A percentile compares a stretch with the other conserved stretches of the same genome.
These are phyloP conservation scores for Diorhabda sublineata DNA, from an alignment of 1,140 invertebrate species.

Conservation along the genomic window DNA sequence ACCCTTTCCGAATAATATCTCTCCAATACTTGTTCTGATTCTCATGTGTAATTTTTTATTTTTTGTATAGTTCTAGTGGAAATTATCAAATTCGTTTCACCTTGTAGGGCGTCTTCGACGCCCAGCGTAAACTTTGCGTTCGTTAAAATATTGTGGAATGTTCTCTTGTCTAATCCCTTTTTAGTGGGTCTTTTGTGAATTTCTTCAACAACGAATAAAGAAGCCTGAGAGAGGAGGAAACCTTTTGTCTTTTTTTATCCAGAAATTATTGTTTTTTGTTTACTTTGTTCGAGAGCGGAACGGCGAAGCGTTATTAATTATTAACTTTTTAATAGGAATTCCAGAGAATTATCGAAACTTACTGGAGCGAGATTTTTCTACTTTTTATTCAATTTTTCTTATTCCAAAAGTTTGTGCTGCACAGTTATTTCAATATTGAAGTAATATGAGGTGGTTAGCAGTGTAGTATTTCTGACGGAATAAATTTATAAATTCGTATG, in stretches of 20 bases:
- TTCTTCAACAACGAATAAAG: slow-evolving; percentile 1
- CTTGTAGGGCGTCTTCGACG: too few species aligned
- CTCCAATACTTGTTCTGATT: too few species aligned
- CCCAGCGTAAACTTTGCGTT: not conserved
- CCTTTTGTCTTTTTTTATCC: slow-evolving; percentile 1
- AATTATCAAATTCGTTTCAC: too few species aligned
- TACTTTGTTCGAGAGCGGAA: not conserved
- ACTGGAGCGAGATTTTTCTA: not conserved
- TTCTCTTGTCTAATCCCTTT: not conserved
- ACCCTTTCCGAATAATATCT: too few species aligned
- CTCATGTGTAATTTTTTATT: too few species aligned
- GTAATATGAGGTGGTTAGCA: too few species aligned
- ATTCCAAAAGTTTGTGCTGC: too few species aligned
- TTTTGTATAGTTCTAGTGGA: too few species aligned
- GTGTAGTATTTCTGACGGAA: too few species aligned
- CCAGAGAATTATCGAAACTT: not conserved
- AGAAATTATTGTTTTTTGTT: not conserved
- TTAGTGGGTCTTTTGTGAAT: slow-evolving; percentile 2
- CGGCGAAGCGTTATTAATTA: not conserved
- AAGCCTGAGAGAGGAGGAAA: not conserved
- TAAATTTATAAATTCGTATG: too few species aligned
- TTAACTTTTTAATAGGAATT: slow-evolving; percentile 1
- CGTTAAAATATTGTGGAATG: not conserved
- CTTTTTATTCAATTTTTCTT: not conserved
- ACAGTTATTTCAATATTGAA: too few species aligned